These are phyloP conservation scores for Drosophila eugracilis DNA, from an alignment of 1,140 invertebrate genomes.

Conservation along the genomic window DNA sequence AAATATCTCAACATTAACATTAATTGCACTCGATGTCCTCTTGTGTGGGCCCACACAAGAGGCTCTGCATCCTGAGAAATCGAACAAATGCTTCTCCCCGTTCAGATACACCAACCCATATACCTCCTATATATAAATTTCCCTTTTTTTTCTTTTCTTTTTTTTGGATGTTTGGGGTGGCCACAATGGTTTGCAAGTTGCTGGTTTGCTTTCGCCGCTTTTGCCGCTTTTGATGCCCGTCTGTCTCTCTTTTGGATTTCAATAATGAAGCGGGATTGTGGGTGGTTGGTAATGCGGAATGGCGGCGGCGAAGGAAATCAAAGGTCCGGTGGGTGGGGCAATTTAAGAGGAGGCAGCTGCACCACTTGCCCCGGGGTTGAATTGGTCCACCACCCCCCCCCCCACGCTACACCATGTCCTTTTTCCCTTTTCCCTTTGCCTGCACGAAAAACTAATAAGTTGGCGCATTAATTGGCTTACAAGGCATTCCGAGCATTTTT, in stretches of 20 bases:
- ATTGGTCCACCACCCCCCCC: slow-evolving; percentile 9
- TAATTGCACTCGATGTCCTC: slow-evolving; percentile 85
- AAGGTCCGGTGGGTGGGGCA: slow-evolving; percentile 17
- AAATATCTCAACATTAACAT: slow-evolving; percentile 84
- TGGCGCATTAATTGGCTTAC: slow-evolving; percentile 79
- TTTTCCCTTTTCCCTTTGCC: neutral
- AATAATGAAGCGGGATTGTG: slow-evolving; percentile 68
- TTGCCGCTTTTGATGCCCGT: slow-evolving; percentile 52
- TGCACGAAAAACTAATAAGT: slow-evolving; percentile 75
- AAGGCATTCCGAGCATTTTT: slow-evolving; percentile 66
- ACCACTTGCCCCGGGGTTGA: slow-evolving; percentile 45
- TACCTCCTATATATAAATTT: neutral
- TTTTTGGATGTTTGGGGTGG: slow-evolving; percentile 60
- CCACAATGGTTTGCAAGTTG: slow-evolving; percentile 73
- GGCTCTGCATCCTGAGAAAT: slow-evolving; percentile 74
- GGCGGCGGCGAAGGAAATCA: slow-evolving; percentile 49
- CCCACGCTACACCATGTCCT: no score
- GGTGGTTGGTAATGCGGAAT: slow-evolving; percentile 53
- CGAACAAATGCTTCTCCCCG: slow-evolving; percentile 68
- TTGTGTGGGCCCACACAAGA: slow-evolving; percentile 81
- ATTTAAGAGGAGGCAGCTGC: slow-evolving; percentile 41
- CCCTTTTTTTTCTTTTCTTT: no score
- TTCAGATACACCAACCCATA: neutral
- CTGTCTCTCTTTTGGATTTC: slow-evolving; percentile 53
- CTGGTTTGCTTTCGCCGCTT: slow-evolving; percentile 52